phyloP scores from a whole-genome alignment of 1,140 invertebrate species.

The Liolophura sinensis region DNA sequence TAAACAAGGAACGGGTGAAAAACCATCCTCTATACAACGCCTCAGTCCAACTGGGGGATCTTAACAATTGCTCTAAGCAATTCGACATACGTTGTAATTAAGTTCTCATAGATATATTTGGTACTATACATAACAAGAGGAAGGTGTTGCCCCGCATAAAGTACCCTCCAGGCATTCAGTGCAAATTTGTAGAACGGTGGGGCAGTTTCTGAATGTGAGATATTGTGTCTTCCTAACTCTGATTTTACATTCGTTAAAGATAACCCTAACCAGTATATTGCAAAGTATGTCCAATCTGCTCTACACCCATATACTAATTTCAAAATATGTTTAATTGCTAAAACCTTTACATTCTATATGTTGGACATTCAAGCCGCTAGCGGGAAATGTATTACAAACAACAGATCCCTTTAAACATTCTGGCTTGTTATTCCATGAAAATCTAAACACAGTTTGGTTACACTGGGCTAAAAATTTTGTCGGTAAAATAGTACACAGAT shows the following conservation, averaged over 20 bases:
- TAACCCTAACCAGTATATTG: slow-evolving; percentile 2
- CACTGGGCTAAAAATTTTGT: neutral
- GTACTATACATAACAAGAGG: no score
- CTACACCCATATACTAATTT: neutral
- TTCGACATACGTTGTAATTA: no score
- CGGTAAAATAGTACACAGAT: neutral
- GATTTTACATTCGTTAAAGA: neutral
- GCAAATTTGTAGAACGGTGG: neutral
- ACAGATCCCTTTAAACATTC: neutral
- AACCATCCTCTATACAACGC: no score
- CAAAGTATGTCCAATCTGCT: neutral
- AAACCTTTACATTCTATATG: neutral
- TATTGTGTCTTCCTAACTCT: neutral
- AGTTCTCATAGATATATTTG: no score
- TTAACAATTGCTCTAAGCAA: no score
- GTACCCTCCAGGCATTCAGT: no score
- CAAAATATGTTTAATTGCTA: neutral
- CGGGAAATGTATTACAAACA: neutral
- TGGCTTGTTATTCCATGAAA: neutral
- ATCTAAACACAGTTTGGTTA: neutral
- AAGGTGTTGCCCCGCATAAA: no score
- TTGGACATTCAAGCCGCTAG: neutral
- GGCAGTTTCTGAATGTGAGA: neutral
- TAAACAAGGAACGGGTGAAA: no score
- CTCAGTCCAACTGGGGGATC: no score